A percentile compares a stretch with the other conserved stretches of the same genome.
Evolutionary conservation across 2,888 invertebrate genomes (phyloP).

Genomic region (Eupithecia pulchellata): DNA sequence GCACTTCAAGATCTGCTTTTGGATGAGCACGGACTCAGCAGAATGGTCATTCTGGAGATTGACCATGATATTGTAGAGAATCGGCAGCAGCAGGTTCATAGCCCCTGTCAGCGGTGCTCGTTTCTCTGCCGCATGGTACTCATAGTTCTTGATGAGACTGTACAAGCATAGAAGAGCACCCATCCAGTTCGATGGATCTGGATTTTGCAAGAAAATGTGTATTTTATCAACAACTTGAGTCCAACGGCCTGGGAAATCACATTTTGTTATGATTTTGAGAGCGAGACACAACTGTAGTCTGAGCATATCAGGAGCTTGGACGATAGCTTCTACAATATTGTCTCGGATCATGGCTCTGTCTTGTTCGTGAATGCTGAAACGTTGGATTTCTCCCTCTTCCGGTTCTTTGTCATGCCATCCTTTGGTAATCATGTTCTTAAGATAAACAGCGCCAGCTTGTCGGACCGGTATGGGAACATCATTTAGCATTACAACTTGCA

Average conservation of each 20-base stretch:
- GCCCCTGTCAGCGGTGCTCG: conserved; percentile 96
- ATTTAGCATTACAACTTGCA: conserved; percentile 96
- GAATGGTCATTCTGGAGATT: conserved; percentile 93
- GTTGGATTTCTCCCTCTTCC: conserved; percentile 88
- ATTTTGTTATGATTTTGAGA: conserved; percentile 96
- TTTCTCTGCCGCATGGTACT: conserved; percentile 96
- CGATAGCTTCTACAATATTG: conserved; percentile 97
- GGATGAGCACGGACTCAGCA: conserved; percentile 94
- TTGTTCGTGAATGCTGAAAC: conserved; percentile 97
- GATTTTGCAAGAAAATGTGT: conserved; percentile 95
- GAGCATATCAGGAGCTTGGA: conserved; percentile 96
- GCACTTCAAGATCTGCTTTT: conserved; percentile 95
- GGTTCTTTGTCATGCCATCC: conserved; percentile 95
- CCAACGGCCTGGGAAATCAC: conserved; percentile 98
- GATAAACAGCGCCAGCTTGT: conserved; percentile 98
- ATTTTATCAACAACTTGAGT: conserved; percentile 98
- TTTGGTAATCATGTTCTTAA: conserved; percentile 96
- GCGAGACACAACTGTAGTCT: conserved; percentile 96
- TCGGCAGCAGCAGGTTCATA: conserved; percentile 96
- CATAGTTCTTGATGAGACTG: conserved; percentile 96
- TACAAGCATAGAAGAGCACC: conserved; percentile 96
- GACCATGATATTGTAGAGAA: conserved; percentile 93
- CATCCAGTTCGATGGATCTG: conserved; percentile 94
- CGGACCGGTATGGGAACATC: conserved; percentile 96
- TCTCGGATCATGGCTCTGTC: conserved; percentile 97